Conservation (phyloP, 2,888 invertebrate species). For the Melanostoma scalare region DNA sequence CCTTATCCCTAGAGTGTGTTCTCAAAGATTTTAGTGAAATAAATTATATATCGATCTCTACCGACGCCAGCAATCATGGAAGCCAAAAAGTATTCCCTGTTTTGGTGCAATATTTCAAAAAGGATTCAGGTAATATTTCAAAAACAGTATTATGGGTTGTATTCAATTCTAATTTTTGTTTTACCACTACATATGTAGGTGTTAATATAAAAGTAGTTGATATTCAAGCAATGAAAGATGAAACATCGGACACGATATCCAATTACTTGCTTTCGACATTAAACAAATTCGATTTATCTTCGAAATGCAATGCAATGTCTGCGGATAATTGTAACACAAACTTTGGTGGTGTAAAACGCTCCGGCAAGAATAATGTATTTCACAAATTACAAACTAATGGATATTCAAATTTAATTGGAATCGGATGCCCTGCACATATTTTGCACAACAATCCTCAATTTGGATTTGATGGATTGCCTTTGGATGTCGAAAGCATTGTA, state of each 20-base stretch:
- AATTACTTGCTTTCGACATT: conserved; percentile 27
- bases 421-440: conserved; percentile 34
- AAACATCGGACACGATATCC: conserved; percentile 33
- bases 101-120: conserved; percentile 12
- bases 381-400: conserved; percentile 24
- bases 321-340: conserved; percentile 43
- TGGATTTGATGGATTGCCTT: conserved; percentile 18
- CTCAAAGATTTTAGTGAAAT: not conserved
- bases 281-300: conserved; percentile 25
- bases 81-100: conserved; percentile 11
- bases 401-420: conserved; percentile 24
- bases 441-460: conserved; percentile 28
- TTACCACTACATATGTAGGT: conserved; percentile 20
- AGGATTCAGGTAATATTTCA: not conserved
- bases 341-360: conserved; percentile 27
- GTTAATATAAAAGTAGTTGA: conserved; percentile 68
- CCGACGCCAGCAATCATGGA: conserved; percentile 29
- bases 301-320: conserved; percentile 55
- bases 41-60: conserved; percentile 21
- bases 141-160: not conserved
- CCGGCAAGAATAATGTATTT: conserved; percentile 27
- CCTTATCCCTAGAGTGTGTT: conserved; percentile 23
- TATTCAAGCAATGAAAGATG: conserved; percentile 31
- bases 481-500: conserved; percentile 25
- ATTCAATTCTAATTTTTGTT: not conserved